Percentiles rank a stretch among this genome's conserved stretches.
Conservation (phyloP, 2,888 invertebrate genomes). For the Micropterix aruncella region DNA sequence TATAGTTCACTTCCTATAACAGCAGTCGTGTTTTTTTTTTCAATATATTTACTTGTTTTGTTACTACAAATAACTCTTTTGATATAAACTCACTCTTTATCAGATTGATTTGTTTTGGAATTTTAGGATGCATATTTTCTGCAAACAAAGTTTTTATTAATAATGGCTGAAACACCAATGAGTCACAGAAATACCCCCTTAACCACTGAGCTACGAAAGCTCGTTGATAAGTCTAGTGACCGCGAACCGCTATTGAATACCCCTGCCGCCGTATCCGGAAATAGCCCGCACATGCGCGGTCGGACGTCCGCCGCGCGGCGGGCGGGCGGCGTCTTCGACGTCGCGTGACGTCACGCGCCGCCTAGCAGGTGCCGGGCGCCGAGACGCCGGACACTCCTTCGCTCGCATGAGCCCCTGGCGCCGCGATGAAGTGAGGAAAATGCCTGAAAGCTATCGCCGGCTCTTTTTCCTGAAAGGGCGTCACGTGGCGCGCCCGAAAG, state of each 20-base stretch:
- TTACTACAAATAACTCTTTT: too few relatives aligned
- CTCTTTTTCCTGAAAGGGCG: conserved; percentile 2
- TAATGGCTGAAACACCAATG: too few relatives aligned
- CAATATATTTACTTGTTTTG: too few relatives aligned
- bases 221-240: too few relatives aligned
- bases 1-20: too few relatives aligned
- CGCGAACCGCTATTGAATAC: too few relatives aligned
- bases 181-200: conserved; percentile 1
- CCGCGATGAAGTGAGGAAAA: conserved; percentile 1
- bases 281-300: not conserved
- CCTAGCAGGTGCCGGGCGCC: conserved; percentile 8
- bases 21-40: too few relatives aligned
- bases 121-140: too few relatives aligned
- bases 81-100: too few relatives aligned
- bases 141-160: too few relatives aligned
- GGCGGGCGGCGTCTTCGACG: not conserved
- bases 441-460: not conserved
- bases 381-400: conserved; percentile 23
- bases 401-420: not conserved
- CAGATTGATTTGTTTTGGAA: too few relatives aligned
- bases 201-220: conserved; percentile 16
- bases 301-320: not conserved
- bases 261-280: not conserved
- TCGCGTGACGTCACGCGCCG: conserved; percentile 12
- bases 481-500: too few relatives aligned